These are phyloP conservation scores for Pachyseris speciosa DNA, from an alignment of 64 coral and sea anemone genomes.

Conservation along the genomic window DNA sequence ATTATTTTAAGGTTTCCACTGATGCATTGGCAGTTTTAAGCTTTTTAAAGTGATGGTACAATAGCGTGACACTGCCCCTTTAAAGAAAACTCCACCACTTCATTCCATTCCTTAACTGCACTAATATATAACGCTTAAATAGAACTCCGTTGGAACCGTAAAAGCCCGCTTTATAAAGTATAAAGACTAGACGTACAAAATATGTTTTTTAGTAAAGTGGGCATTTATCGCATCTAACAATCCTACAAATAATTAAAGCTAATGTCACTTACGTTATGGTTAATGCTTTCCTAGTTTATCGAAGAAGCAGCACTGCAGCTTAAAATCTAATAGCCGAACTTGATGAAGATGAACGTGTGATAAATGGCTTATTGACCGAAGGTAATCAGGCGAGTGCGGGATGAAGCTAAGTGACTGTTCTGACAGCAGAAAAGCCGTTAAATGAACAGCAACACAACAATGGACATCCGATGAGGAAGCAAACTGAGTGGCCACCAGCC, in stretches of 20 bases:
- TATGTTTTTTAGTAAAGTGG: not conserved
- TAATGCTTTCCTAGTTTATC: not conserved
- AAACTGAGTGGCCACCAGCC: slow-evolving; percentile 30
- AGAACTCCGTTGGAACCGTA: too few relatives aligned
- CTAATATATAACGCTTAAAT: too few relatives aligned
- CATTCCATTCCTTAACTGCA: too few relatives aligned
- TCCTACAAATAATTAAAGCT: not conserved
- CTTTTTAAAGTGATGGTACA: too few relatives aligned
- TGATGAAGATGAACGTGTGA: slow-evolving; percentile 31
- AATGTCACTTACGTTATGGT: not conserved
- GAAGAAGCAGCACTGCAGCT: not conserved
- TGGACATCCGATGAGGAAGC: slow-evolving; percentile 30
- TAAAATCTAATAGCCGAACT: not conserved
- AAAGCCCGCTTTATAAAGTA: too few relatives aligned
- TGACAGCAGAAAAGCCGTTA: slow-evolving; percentile 25
- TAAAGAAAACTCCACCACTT: too few relatives aligned
- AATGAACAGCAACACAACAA: slow-evolving; percentile 14
- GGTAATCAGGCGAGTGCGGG: not conserved
- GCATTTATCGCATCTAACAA: not conserved
- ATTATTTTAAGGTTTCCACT: too few relatives aligned
- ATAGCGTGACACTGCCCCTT: too few relatives aligned
- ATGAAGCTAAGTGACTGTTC: slow-evolving; percentile 29
- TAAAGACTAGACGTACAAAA: not conserved
- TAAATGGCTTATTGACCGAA: slow-evolving; percentile 51
- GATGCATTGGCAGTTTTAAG: too few relatives aligned